Evolutionary conservation across 2,888 invertebrate species (phyloP), one percentile per base, ranked within the genome.

Genomic region (Drosophila longiperda): DNA sequence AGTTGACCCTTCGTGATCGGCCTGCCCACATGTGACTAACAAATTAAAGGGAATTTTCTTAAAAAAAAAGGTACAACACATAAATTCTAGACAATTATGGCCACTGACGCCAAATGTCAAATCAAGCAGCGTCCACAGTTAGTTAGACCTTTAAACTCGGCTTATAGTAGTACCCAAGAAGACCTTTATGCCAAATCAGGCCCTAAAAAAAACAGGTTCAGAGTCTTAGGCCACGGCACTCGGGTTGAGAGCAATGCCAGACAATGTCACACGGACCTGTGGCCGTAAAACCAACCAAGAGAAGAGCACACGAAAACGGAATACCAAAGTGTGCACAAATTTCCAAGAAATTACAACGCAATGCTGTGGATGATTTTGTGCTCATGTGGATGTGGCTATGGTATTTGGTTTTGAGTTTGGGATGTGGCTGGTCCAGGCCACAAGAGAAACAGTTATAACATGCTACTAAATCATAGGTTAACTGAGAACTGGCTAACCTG

Each of bases 301-400:
- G 84, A 83, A 82, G 83, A 83, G 80, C 80, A 81, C 73, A 69
- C 66, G 74, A 82, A 78, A 85, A 76, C 63, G 76, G 77, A 85
- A 91, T 91, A 87, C 90, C 91, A 80, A 91, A 90, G 89, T 91
- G 91, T 91, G 91, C 91, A 91, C 90, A 91, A 90, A 91, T 90
- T 91, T 91, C 91, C 90, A 81, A 89, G 91, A 91, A 91, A 87
- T 90, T 83, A 84, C 86, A 83, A 80, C 69, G 80, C 83, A 80
- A 83, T 90, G 89, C 86, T 80, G 80, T 64, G 80, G 83, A 76
- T 75, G 85, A 82, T 80, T 83, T 75, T 81, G 73, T 70, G 71
- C 73, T 71, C 75, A 55, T 63, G 55, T 75, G 76, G 76, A 55
- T 71, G 59, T 69, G 70, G 63, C 34, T 68, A 29, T 57, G 70